Base-by-base conservation (phyloP, 2,113 vertebrate genomes). In the Cercocebus atys region DNA sequence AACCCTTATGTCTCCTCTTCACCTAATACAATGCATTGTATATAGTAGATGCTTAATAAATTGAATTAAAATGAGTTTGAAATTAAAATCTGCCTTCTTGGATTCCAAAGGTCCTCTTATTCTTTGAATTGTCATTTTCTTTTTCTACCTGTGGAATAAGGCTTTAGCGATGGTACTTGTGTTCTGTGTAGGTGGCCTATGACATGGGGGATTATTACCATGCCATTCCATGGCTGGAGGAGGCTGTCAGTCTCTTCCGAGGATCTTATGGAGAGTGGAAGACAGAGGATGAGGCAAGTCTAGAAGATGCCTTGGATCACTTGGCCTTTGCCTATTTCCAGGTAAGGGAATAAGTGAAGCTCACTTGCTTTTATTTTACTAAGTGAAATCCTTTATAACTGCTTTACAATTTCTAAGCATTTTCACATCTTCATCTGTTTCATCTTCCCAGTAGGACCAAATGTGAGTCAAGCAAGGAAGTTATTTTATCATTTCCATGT, bases 271-370 rank as follows among this genome's bases (percentile, higher is more conserved):
- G 99, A 55, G 96, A 97, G 52, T 99, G 99, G 99, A 99, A 98
- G 32, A 99, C 98, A 0, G 99, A 99, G 96, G 99, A 99, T 55
- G 96, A 99, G 81, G 99, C 99, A 30, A 99, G 99, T 88, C 97
- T 99, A 20, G 99, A 99, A 93, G 99, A 99, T 2, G 99, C 99
- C 43, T 98, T 99, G 97, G 99, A 99, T 96, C 99, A 99, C 79
- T 98, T 99, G 43, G 99, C 99, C 27, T 99, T 99, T 95, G 99
- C 99, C 96, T 99, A 99, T 98, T 99, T 99, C 97, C 99, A 99
- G 99, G 99, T 99, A 97, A 0, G 40, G n/a, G 45, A 80, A 12
- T 59, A 27, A n/a, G 30, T 38, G 86, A 89, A 73, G 40, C 47
- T 80, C 25, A 50, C 11, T 88, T 91, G 59, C 50, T 78, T 35